Percentiles rank a stretch among this genome's conserved stretches.
Conservation (phyloP, 2,113 vertebrate species). For the Glaucidium brasilianum region DNA sequence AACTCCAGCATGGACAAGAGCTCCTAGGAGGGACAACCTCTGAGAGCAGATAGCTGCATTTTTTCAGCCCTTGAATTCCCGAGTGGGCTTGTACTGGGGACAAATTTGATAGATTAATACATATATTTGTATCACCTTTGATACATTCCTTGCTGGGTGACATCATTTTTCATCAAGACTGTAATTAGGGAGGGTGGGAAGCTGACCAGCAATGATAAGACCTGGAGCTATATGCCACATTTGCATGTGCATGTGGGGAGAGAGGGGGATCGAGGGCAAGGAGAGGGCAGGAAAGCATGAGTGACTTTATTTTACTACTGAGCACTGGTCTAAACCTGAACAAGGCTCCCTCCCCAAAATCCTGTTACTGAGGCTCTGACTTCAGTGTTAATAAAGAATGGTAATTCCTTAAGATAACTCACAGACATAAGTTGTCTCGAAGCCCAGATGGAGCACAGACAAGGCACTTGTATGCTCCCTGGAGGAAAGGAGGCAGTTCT, state of each 20-base stretch:
- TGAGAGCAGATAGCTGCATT: neutral
- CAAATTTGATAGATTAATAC: neutral
- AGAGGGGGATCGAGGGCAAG: neutral
- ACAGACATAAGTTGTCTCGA: neutral
- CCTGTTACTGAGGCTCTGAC: neutral
- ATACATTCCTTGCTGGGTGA: neutral
- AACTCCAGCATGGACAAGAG: neutral
- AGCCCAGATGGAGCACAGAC: neutral
- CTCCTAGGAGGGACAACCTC: neutral
- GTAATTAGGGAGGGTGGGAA: neutral
- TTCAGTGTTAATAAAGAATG: neutral
- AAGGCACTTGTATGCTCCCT: neutral
- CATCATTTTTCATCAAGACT: neutral
- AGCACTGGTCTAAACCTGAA: neutral
- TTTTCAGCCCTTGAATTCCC: neutral
- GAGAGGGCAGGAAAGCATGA: neutral
- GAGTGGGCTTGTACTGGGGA: neutral
- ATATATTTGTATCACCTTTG: neutral
- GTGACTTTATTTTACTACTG: neutral
- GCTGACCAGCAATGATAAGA: neutral
- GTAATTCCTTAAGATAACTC: neutral
- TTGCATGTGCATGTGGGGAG: neutral
- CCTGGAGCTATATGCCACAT: neutral
- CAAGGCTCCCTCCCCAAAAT: neutral
- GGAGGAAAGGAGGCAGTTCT: neutral